phyloP scores from a whole-genome alignment of 2,888 invertebrate species.

The Alloscopus bannaensis region DNA sequence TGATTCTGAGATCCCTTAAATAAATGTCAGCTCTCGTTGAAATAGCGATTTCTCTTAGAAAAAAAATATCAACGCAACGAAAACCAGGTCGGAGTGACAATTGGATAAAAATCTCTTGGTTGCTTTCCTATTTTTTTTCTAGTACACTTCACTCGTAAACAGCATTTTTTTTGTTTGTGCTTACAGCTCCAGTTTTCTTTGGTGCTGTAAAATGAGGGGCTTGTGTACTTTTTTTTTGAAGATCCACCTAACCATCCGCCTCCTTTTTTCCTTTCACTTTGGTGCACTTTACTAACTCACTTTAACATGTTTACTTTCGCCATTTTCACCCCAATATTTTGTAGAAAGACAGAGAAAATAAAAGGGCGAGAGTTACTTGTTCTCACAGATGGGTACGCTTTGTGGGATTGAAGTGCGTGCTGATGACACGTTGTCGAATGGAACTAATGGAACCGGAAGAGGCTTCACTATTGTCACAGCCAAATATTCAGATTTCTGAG shows the following conservation, averaged over 20 bases:
- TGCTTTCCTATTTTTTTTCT: not conserved
- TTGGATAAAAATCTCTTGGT: not conserved
- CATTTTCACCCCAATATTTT: not conserved
- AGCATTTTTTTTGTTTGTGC: not conserved
- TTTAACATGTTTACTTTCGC: constrained; percentile 27
- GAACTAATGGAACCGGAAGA: constrained; percentile 53
- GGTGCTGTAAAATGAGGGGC: too few species aligned
- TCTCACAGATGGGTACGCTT: constrained; percentile 10
- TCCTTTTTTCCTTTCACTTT: not conserved
- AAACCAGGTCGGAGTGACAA: constrained; percentile 1
- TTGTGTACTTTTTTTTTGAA: too few species aligned
- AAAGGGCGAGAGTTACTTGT: too few species aligned
- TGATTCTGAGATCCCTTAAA: constrained; percentile 13
- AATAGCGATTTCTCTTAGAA: constrained; percentile 20
- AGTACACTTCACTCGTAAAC: not conserved
- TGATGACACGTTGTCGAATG: constrained; percentile 40
- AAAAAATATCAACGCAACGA: too few species aligned
- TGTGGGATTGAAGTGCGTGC: constrained; percentile 23
- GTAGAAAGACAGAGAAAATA: not conserved
- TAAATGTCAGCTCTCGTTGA: constrained; percentile 22
- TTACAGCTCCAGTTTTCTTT: too few species aligned
- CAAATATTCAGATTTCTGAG: constrained; percentile 33
- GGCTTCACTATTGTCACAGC: constrained; percentile 39
- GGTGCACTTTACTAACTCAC: not conserved
- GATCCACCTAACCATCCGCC: not conserved